Base-by-base conservation (phyloP, 2,797 vertebrate genomes). In the Galaxias olidus region DNA sequence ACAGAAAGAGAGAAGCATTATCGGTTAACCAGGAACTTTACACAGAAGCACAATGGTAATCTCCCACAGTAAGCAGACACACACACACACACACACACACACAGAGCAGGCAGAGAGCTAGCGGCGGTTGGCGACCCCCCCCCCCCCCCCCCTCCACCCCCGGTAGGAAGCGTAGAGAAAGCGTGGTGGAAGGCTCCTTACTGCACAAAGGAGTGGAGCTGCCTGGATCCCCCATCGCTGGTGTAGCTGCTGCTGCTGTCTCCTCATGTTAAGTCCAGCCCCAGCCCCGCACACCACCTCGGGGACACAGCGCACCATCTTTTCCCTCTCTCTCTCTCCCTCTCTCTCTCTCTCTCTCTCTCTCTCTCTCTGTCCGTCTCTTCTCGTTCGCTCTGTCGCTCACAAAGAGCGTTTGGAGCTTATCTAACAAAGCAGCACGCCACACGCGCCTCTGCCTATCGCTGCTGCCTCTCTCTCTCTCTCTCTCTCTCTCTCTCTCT, bases 371-470 rank as follows among this genome's bases (percentile, higher is more conserved):
- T 84, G 79, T 74, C 79, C 72, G 81, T 77, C 83, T 80, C 82
- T 30, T 77, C 42, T 18, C 74, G 15, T 43, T 51, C 45, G 40
- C 50, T 30, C 78, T 56, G 79, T 72, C 60, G 76, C 82, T 90
- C 88, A 86, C 78, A 83, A 86, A 88, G 78, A 84, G 77, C 68
- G 80, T 86, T 90, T 78, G 79, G 77, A 86, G 89, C 87, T 93
- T 91, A 91, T 91, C 92, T 90, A 90, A 93, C 90, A 93, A 93
- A 93, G 92, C 92, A 91, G 89, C 87, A 82, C 86, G 79, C 87
- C 81, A 86, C 86, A 85, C 87, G 84, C 71, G n/a, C n/a, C 51
- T 73, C 83, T 73, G 86, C 78, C 87, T 86, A 84, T 87, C 84
- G 82, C 85, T 61, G 20, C 62, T 61, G 19, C n/a, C 58, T 57